phyloP scores from a whole-genome alignment of 1,140 invertebrate species.

The Galleria mellonella region DNA sequence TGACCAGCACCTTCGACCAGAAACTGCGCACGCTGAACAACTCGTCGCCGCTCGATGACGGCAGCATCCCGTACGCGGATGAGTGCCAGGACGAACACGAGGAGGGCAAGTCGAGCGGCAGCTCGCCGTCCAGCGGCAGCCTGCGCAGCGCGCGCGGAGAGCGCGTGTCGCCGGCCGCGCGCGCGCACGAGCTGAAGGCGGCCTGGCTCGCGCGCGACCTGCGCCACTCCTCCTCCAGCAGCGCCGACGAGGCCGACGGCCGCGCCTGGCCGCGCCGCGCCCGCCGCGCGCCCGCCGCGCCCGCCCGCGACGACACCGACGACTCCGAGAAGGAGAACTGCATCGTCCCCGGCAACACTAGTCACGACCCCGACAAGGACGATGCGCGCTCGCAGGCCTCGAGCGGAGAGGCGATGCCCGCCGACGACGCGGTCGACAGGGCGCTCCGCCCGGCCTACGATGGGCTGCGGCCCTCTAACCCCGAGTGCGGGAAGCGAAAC shows the following conservation, averaged over 20 bases:
- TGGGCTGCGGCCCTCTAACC: conserved; percentile 11
- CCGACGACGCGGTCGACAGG: conserved; percentile 43
- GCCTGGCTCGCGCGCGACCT: conserved; percentile 51
- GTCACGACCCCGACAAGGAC: conserved; percentile 7
- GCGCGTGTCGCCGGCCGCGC: conserved; percentile 33
- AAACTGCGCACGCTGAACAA: conserved; percentile 76
- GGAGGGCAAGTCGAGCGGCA: conserved; percentile 47
- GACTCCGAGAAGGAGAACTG: conserved; percentile 49
- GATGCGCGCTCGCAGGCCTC: conserved; percentile 50
- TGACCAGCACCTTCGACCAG: conserved; percentile 81
- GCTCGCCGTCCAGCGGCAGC: conserved; percentile 29
- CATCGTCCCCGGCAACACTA: conserved; percentile 10
- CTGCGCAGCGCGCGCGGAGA: conserved; percentile 12
- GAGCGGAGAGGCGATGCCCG: conserved; percentile 31
- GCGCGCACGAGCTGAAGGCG: conserved; percentile 52
- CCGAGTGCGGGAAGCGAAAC: conserved; percentile 38
- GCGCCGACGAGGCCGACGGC: conserved; percentile 43
- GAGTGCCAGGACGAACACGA: conserved; percentile 57
- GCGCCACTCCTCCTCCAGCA: conserved; percentile 40
- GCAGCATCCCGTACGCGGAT: conserved; percentile 71
- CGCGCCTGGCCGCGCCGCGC: conserved; percentile 23
- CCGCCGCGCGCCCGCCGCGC: conserved; percentile 11
- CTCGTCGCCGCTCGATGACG: conserved; percentile 70
- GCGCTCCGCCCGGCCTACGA: conserved; percentile 13
- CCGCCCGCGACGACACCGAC: conserved; percentile 20